Base-by-base conservation (phyloP, 2,797 vertebrate genomes). In the Urosaurus nigricauda region DNA sequence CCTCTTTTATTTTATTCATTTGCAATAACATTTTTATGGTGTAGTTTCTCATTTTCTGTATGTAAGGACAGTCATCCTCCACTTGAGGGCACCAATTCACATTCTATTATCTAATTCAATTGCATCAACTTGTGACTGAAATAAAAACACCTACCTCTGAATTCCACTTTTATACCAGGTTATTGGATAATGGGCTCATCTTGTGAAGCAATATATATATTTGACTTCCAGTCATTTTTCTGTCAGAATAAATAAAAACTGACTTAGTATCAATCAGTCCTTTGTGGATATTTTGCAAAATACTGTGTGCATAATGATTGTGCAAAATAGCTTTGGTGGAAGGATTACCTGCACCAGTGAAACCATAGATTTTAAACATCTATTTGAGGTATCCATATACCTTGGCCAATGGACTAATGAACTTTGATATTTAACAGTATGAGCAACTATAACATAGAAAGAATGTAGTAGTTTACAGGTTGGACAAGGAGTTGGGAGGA, bases 81-180 rank as follows among this genome's bases (percentile, higher is more conserved):
- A 97, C 96, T 95, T 95, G 96, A 96, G 96, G 97, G 96, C 95
- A 90, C 93, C 91, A 96, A 88, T 43, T 94, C 86, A 94, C 85
- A 94, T 90, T 81, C 91, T 96, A 94, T 96, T 91, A 68, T 94
- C 86, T 89, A 70, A 88, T 79, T 47, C 3, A 24, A 26, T 85
- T 1, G 40, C 70, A 83, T 90, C 88, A 40, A 32, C 78, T 84
- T 14, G 21, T 93, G 14, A 92, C 70, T 90, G 78, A 93, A 93
- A 83, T 78, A 84, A 90, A 29, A 5, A 51, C 0, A 8, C 80
- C 81, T 88, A 17, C 89, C 82, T 87, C 1, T 88, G 5, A 88
- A n/a, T 84, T 75, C 43, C 35, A 78, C 79, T 81, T 60, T n/a
- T 79, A 14, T 21, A 43, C 24, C 73, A 37, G 83, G 37, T 17